Percentiles rank a stretch among this genome's conserved stretches.
These are phyloP conservation scores for Aspidoscelis tigris DNA, from an alignment of 2,113 vertebrate genomes.

Conservation along the genomic window DNA sequence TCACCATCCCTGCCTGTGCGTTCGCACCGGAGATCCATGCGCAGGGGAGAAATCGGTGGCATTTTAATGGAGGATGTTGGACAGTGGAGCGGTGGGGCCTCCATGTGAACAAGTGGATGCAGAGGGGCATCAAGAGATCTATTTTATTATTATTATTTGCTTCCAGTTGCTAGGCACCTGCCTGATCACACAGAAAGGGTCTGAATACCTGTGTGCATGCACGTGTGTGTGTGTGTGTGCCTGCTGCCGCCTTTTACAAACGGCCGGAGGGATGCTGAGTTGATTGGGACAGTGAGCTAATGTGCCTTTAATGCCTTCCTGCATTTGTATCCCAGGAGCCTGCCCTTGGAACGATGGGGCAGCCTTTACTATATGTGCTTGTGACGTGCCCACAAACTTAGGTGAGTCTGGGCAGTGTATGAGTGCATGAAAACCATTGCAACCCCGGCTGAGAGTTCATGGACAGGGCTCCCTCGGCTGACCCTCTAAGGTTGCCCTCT, in stretches of 20 bases:
- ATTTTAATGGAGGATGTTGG: too few relatives aligned
- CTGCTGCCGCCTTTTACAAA: not conserved
- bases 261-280: not conserved
- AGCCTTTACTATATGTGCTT: not conserved
- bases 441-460: conserved; percentile 67
- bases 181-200: accelerated
- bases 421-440: conserved; percentile 21
- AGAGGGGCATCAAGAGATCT: too few relatives aligned
- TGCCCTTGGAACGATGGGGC: conserved; percentile 65
- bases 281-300: conserved; percentile 74
- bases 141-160: not conserved
- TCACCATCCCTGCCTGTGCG: too few relatives aligned
- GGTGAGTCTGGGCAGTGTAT: not conserved
- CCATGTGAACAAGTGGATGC: too few relatives aligned
- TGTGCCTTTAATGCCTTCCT: conserved; percentile 77
- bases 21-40: too few relatives aligned
- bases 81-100: too few relatives aligned
- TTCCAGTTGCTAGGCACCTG: conserved; percentile 73
- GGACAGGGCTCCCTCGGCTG: conserved; percentile 59
- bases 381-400: not conserved
- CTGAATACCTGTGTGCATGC: not conserved
- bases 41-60: too few relatives aligned
- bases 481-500: conserved; percentile 39
- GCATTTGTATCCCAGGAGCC: conserved; percentile 70
- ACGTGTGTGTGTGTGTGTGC: accelerated